A percentile compares a stretch with the other conserved stretches of the same genome.
Evolutionary conservation across 2,797 vertebrate genomes (phyloP).

Genomic region (Eptatretus atami): DNA sequence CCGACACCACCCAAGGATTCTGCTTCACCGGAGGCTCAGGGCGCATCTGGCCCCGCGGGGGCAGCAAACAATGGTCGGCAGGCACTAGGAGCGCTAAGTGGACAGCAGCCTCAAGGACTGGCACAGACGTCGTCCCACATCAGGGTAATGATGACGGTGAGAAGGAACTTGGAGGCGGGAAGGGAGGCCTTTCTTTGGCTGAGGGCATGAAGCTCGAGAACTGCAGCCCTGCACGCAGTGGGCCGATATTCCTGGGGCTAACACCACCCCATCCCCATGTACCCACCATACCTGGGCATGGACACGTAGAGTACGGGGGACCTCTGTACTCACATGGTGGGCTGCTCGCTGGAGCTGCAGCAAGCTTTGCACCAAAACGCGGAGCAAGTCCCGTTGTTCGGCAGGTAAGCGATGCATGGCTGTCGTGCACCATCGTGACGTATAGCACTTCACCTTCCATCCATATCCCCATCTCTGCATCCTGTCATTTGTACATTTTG

Average conservation of each 20-base stretch:
- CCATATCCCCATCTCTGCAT: no score
- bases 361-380: conserved; percentile 75
- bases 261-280: conserved; percentile 81
- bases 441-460: no score
- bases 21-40: conserved; percentile 40
- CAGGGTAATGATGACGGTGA: not conserved
- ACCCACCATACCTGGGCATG: conserved; percentile 45
- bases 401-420: conserved; percentile 35
- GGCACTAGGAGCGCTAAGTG: conserved; percentile 20
- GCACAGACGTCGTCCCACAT: not conserved
- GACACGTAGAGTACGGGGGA: conserved; percentile 55
- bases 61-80: conserved; percentile 9
- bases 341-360: conserved; percentile 49
- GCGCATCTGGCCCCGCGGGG: conserved; percentile 28
- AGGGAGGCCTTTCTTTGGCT: conserved; percentile 23
- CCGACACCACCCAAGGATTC: conserved; percentile 83
- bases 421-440: no score
- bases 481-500: no score
- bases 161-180: not conserved
- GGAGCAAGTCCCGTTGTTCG: conserved; percentile 69
- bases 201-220: conserved; percentile 89
- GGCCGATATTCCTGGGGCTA: conserved; percentile 29
- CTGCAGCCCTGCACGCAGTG: conserved; percentile 49
- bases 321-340: conserved; percentile 70
- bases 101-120: conserved; percentile 1